Conservation (phyloP, 2,888 invertebrate genomes). For the Anarsia innoxiella region DNA sequence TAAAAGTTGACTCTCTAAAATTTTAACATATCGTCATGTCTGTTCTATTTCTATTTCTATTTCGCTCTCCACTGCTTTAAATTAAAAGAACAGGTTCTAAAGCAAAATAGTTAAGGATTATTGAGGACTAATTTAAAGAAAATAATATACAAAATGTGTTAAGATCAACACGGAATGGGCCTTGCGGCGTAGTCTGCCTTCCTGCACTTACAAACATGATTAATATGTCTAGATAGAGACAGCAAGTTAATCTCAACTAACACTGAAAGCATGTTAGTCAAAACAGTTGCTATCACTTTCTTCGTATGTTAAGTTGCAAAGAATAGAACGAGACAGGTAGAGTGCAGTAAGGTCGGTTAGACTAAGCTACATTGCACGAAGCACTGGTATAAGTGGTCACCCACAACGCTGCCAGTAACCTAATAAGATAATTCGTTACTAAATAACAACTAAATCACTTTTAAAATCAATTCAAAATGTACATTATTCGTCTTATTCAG, state of each 20-base stretch:
- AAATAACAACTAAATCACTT: constrained; percentile 75
- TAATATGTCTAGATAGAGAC: no score
- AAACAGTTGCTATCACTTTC: no score
- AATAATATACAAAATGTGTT: constrained; percentile 62
- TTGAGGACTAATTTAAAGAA: constrained; percentile 49
- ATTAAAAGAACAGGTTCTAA: constrained; percentile 60
- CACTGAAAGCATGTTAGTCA: no score
- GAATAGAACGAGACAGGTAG: no score
- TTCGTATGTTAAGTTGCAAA: no score
- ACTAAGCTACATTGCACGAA: no score
- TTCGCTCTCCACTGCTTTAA: constrained; percentile 68
- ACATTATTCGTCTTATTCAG: constrained; percentile 68
- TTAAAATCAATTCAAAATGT: constrained; percentile 74
- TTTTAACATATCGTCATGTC: constrained; percentile 73
- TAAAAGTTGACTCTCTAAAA: constrained; percentile 75
- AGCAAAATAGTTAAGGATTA: constrained; percentile 65
- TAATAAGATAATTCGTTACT: constrained; percentile 70
- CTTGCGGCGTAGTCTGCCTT: constrained; percentile 48
- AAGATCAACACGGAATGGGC: constrained; percentile 63
- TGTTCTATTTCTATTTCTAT: constrained; percentile 73
- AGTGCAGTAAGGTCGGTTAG: no score
- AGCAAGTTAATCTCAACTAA: no score
- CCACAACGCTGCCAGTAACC: constrained; percentile 62
- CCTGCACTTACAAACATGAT: no score
- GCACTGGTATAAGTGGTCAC: constrained; percentile 66